Evolutionary conservation across 2,113 vertebrate genomes (phyloP), one percentile per base, ranked within the genome.

Genomic region (Bufo bufo): DNA sequence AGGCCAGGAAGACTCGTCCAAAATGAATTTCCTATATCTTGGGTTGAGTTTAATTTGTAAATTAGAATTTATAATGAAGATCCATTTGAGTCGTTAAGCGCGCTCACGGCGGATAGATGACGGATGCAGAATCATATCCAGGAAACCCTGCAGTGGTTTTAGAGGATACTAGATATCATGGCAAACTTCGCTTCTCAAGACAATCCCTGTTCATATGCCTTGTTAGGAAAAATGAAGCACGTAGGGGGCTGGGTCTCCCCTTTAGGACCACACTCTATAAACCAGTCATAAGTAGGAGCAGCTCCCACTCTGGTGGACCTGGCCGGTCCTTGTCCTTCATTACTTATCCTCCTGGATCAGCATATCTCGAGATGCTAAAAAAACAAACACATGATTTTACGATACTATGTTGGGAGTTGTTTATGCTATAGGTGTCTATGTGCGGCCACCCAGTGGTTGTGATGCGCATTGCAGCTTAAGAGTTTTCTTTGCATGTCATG

Each of bases 11-110:
- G 17, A 47, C 23, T 16, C 43, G 23, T 33, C 77, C 12, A 58
- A 58, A 58, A 80, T 33, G n/a, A 23, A 10, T 45, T 81, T 12
- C 33, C 19, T 61, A 45, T 49, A 61, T 61, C 54, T 50, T 52
- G 50, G 49, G 16, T 54, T 78, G 77, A 11, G 13, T 56, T 9
- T 54, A 33, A 54, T 78, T 82, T 61, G 58, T 82, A 47, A 82
- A 63, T 13, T 49, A 47, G 80, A 65, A 65, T 65, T 65, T 20
- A 65, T 20, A 82, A 65, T 82, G 58, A 47, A 82, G n/a, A 59
- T 47, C 12, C 19, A 49, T n/a, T 49, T 63, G 43, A 61, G 58
- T 65, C 80, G 23, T 49, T 45, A 19, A 82, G 11, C 19, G 14
- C 11, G 33, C 79, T 58, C 56, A 19, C 16, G 45, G 58, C 11